Evolutionary conservation across 2,888 invertebrate species (phyloP), one percentile per base, ranked within the genome.

Genomic region (Lomographa bimaculata): DNA sequence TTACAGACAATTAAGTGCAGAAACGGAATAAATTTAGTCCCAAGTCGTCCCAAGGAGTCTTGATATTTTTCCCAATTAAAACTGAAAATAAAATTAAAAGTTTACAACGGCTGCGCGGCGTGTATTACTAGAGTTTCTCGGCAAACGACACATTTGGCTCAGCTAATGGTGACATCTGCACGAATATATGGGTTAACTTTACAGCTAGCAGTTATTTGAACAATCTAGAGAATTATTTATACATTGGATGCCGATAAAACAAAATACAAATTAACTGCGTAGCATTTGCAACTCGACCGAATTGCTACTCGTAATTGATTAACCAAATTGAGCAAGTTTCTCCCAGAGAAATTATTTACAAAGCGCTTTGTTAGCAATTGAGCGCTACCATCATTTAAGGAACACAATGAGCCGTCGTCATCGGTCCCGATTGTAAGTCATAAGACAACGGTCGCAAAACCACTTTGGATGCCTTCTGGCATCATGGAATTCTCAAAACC

Each of bases 1-100:
- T n/a, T 66, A 73, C 72, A 60, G 74, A 69, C 77, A 77, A 79
- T 83, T 79, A 76, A 71, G 65, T 71, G 68, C 73, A 73, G 66
- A 58, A 56, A 64, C 68, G 61, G 64, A 74, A 77, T 74, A 77
- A 70, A 79, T 75, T 73, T 60, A 59, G 67, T 60, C 57, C 54
- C 50, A 51, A 49, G 38, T 51, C 45, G 40, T 37, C 40, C 39
- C 40, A 37, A 59, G 40, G 29, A 46, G 48, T 57, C 50, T 55
- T 52, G 28, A 43, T 53, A 47, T 46, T 50, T 50, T 50, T 54
- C 19, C 34, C 36, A 50, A 45, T 32, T 47, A 38, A 35, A 33
- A 17, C 37, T 28, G 35, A 37, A 32, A 42, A 42, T 37, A 8
- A 27, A 37, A 37, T 39, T n/a, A 36, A 42, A 41, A 42, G 30